These are phyloP conservation scores for Cyclopterus lumpus DNA, from an alignment of 2,797 vertebrate species.

Conservation along the genomic window DNA sequence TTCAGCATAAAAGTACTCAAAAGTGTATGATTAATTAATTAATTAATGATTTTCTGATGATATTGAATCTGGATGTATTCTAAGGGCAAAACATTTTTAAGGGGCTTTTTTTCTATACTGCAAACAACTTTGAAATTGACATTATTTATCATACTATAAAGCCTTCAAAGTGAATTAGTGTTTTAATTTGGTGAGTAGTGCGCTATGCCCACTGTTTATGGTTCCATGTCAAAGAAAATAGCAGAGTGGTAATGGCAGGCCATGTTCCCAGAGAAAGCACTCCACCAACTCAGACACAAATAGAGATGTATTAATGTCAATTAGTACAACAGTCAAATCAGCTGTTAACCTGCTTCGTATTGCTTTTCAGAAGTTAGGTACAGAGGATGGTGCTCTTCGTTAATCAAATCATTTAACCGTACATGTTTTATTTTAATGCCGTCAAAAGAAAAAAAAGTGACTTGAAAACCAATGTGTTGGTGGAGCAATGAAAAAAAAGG, in stretches of 20 bases:
- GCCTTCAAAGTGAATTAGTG: slow-evolving; percentile 79
- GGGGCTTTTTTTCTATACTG: slow-evolving; percentile 41
- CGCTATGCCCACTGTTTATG: slow-evolving; percentile 69
- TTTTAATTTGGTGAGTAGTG: slow-evolving; percentile 85
- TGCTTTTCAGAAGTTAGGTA: slow-evolving; percentile 26
- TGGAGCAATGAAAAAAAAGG: not conserved
- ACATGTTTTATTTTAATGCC: slow-evolving; percentile 7
- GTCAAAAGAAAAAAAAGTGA: not conserved
- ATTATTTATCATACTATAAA: slow-evolving; percentile 79
- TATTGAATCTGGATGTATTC: slow-evolving; percentile 30
- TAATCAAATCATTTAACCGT: slow-evolving; percentile 28
- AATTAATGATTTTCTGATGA: slow-evolving; percentile 4
- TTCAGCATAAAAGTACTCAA: slow-evolving; percentile 7
- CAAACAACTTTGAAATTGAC: slow-evolving; percentile 59
- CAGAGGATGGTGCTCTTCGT: slow-evolving; percentile 23
- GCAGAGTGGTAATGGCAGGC: slow-evolving; percentile 72
- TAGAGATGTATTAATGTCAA: slow-evolving; percentile 77
- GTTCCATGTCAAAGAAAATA: slow-evolving; percentile 61
- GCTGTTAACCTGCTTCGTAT: slow-evolving; percentile 56
- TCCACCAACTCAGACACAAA: slow-evolving; percentile 64
- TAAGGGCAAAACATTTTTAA: slow-evolving; percentile 43
- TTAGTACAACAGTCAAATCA: slow-evolving; percentile 75
- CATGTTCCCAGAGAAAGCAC: slow-evolving; percentile 64
- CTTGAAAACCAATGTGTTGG: not conserved
- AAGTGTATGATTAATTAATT: not conserved